These are phyloP conservation scores for Tineola bisselliella DNA, from an alignment of 2,888 invertebrate species.

Conservation along the genomic window DNA sequence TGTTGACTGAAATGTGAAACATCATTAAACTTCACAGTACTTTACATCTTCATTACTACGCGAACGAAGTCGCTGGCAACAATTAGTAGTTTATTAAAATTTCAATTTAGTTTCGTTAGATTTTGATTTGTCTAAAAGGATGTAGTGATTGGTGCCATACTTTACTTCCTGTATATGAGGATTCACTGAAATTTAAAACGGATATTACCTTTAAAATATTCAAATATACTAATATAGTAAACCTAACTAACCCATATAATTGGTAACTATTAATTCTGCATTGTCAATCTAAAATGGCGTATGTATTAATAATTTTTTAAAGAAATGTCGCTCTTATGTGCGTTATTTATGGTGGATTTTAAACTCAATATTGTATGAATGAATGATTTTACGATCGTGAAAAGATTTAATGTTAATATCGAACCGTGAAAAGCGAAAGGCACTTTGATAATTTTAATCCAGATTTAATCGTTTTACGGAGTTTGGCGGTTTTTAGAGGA, in stretches of 20 bases:
- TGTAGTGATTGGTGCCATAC: no score
- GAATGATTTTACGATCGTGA: not conserved
- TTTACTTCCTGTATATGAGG: no score
- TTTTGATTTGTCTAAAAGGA: no score
- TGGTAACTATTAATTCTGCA: not conserved
- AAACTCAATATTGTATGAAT: not conserved
- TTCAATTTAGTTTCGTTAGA: no score
- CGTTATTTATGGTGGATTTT: not conserved
- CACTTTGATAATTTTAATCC: not conserved
- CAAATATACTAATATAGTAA: no score
- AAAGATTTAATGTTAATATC: not conserved
- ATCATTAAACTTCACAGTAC: no score
- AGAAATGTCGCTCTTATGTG: not conserved
- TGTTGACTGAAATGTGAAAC: no score
- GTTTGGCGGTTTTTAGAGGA: not conserved
- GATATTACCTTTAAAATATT: no score
- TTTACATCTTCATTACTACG: no score
- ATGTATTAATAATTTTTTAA: not conserved
- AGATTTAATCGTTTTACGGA: not conserved
- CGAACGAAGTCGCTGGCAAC: no score
- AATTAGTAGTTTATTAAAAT: no score
- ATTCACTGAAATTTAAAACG: no score
- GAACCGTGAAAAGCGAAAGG: not conserved
- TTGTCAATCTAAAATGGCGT: not conserved
- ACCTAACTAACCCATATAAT: not conserved